Conservation (phyloP, 2,113 vertebrate genomes). For the Microcebus murinus region DNA sequence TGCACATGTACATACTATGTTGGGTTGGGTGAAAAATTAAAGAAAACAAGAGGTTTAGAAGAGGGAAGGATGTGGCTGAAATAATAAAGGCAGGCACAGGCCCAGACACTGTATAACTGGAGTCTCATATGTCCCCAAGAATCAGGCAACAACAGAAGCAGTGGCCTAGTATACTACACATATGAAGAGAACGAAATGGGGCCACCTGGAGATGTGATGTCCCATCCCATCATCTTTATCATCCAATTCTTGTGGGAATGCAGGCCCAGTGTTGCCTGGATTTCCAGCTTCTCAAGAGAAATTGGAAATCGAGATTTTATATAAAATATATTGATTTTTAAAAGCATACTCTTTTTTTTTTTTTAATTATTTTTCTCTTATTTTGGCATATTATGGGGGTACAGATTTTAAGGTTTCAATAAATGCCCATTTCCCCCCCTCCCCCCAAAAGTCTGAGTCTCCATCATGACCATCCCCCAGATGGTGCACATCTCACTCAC, state of each 20-base stretch:
- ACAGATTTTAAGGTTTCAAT: no score
- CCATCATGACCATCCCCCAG: no score
- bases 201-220: not conserved
- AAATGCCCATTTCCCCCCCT: no score
- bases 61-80: not conserved
- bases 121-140: not conserved
- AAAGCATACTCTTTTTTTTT: not conserved
- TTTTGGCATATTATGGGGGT: no score
- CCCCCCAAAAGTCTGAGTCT: no score
- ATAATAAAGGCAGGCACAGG: not conserved
- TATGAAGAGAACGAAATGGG: not conserved
- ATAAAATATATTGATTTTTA: not conserved
- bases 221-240: not conserved
- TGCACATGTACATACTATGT: not conserved
- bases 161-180: accelerated
- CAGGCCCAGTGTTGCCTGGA: not conserved
- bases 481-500: no score
- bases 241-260: not conserved
- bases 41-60: not conserved
- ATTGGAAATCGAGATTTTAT: not conserved
- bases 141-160: not conserved
- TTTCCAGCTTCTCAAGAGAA: not conserved
- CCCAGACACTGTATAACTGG: not conserved
- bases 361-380: no score
- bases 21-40: not conserved